phyloP scores from a whole-genome alignment of 2,797 vertebrate species.

The Odontamblyopus rebecca region DNA sequence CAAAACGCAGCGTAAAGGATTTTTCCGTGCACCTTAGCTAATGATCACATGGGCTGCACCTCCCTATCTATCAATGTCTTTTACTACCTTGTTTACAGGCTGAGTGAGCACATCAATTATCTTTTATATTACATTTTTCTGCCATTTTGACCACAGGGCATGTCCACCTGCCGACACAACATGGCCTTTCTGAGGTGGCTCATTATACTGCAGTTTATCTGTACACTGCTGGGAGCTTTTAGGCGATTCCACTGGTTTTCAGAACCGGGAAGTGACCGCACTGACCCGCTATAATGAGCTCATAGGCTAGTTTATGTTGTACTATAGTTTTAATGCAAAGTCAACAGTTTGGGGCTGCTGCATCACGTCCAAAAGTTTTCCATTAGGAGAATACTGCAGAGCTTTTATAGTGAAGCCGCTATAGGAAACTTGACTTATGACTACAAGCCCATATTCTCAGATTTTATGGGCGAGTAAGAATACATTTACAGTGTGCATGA shows the following conservation, averaged over 20 bases:
- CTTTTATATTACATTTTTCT: conserved; percentile 17
- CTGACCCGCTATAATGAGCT: conserved; percentile 17
- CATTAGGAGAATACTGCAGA: conserved; percentile 20
- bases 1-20: conserved; percentile 14
- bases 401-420: conserved; percentile 13
- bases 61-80: background rate
- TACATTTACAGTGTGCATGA: background rate
- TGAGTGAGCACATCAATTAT: conserved; percentile 14
- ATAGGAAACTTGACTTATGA: background rate
- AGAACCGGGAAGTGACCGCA: conserved; percentile 8
- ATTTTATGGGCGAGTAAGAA: background rate
- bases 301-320: conserved; percentile 14
- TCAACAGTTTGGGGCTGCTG: conserved; percentile 10
- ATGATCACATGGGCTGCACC: conserved; percentile 2
- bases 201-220: conserved; percentile 11
- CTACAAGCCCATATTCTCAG: background rate
- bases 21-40: background rate
- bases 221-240: conserved; percentile 2
- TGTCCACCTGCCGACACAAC: conserved; percentile 14
- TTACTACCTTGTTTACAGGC: conserved; percentile 6
- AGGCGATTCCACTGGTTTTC: conserved; percentile 6
- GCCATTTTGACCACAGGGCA: conserved; percentile 9
- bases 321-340: conserved; percentile 23
- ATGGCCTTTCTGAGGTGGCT: conserved; percentile 7
- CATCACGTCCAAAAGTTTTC: conserved; percentile 13